A percentile compares a stretch with the other conserved stretches of the same genome.
phyloP scores from a whole-genome alignment of 2,888 invertebrate species.

The Nomada hirtipes region DNA sequence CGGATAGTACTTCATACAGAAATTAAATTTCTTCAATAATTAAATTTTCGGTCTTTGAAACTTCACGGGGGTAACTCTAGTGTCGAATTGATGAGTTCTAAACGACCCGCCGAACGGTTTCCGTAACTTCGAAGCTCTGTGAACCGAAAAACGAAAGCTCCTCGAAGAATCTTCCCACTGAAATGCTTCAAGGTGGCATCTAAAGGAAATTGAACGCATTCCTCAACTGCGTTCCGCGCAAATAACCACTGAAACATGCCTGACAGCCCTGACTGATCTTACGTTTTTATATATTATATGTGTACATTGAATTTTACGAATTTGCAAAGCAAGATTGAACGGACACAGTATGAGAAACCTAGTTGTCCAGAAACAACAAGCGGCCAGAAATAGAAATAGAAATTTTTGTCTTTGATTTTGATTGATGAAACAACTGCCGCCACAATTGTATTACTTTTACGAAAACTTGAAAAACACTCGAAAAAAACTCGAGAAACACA shows the following conservation, averaged over 20 bases:
- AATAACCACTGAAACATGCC: slow-evolving; percentile 54
- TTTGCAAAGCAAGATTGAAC: background rate
- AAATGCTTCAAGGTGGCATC: slow-evolving; percentile 40
- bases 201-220: slow-evolving; percentile 62
- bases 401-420: too few species aligned
- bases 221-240: slow-evolving; percentile 38
- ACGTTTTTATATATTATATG: slow-evolving; percentile 32
- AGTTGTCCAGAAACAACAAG: too few species aligned
- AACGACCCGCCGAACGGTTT: slow-evolving; percentile 42
- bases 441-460: too few species aligned
- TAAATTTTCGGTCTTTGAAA: slow-evolving; percentile 21
- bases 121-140: slow-evolving; percentile 44
- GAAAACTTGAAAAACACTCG: too few species aligned
- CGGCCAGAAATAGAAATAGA: too few species aligned
- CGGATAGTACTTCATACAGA: background rate
- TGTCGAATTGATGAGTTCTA: slow-evolving; percentile 41
- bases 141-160: slow-evolving; percentile 57
- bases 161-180: slow-evolving; percentile 49
- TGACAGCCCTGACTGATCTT: slow-evolving; percentile 35
- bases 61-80: slow-evolving; percentile 14
- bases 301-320: slow-evolving; percentile 15
- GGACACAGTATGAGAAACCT: background rate
- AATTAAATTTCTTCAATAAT: slow-evolving; percentile 25
- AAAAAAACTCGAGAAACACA: too few species aligned
- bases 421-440: too few species aligned